Conservation (phyloP, 2,113 vertebrate genomes). For the Sterna hirundo region DNA sequence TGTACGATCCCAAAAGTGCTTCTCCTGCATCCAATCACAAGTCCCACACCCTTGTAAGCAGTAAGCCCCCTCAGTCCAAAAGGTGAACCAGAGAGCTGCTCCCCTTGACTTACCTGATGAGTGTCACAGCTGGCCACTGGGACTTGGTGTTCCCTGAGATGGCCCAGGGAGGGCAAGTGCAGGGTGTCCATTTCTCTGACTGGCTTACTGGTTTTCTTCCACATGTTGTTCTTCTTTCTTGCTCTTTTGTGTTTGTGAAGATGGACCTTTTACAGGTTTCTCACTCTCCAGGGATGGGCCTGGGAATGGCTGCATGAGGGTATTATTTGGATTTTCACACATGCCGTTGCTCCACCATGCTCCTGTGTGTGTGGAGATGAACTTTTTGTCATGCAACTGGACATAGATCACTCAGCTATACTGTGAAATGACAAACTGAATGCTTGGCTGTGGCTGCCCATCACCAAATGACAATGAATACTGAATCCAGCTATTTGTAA, state of each 20-base stretch:
- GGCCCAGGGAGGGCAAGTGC: neutral
- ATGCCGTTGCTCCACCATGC: accelerated
- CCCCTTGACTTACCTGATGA: neutral
- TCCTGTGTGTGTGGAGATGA: neutral
- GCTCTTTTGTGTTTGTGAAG: neutral
- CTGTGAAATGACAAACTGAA: neutral
- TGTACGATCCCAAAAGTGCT: neutral
- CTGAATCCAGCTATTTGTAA: neutral
- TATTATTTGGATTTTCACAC: neutral
- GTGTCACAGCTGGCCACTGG: neutral
- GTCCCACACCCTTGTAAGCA: neutral
- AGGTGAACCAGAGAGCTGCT: neutral
- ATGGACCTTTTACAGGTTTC: neutral
- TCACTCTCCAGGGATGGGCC: neutral
- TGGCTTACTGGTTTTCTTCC: neutral
- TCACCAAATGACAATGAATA: neutral
- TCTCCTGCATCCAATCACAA: neutral
- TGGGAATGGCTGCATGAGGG: neutral
- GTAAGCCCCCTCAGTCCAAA: neutral
- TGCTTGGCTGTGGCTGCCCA: neutral
- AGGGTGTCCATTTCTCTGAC: neutral
- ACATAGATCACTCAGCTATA: neutral
- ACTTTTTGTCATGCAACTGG: neutral
- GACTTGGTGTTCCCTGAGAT: neutral
- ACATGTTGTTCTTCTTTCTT: neutral